Base-by-base conservation (phyloP, 2,797 vertebrate genomes). In the Myoxocephalus aenaeus region DNA sequence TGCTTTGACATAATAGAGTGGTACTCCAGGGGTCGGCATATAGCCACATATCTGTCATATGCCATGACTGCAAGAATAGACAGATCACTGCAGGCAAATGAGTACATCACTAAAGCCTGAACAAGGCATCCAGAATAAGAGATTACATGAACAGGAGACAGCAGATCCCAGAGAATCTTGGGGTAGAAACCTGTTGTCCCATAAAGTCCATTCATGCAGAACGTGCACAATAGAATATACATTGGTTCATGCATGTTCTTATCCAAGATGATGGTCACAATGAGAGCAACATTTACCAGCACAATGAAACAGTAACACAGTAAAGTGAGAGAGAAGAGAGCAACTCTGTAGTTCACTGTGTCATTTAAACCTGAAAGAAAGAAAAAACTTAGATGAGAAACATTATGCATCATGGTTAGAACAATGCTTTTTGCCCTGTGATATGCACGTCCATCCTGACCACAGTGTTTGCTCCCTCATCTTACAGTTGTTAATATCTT, bases 1-100 rank as follows among this genome's bases (percentile, higher is more conserved):
- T 40, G 22, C 75, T 46, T 87, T 1, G 89, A 84, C 85, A 90
- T 83, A 29, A 87, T 0, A 50, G 81, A 58, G 70, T 92, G 86
- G 42, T 89, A 89, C 34, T 76, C 7, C 44, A 88, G 71, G 0
- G 83, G 85, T 22, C 53, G 80, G 77, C 87, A 89, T 66, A 91
- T 90, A 29, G 90, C 87, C 74, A 87, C 42, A 58, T 87, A 89
- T 13, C 89, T 77, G 75, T 92, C 89, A 59, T 83, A 92, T 0
- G 86, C 86, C 85, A 90, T 90, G 0, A 90, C 12, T n/a, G 85
- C 22, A 14, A 87, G 80, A 32, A 89, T 71, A 1, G 79, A 86
- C 8, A 87, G 4, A 14, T 90, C 84, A 66, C 64, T 20, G 63
- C 70, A 71, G 50, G 36, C 83, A 51, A 64, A 91, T 1, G 78